Conservation (phyloP, 2,113 vertebrate genomes). For the Vombatus ursinus region DNA sequence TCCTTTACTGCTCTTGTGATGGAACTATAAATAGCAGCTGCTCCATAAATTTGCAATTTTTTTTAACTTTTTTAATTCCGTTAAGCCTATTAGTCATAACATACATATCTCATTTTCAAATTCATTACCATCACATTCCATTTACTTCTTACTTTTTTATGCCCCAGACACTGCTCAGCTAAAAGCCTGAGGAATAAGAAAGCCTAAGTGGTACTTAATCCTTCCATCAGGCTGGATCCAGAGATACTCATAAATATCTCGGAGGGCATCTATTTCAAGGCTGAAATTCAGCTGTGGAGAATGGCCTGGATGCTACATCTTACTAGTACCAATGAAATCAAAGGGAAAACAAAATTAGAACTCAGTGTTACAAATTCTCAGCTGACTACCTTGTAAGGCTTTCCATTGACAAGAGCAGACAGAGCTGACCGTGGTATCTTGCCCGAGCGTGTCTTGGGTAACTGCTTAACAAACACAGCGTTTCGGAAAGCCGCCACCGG, state of each 20-base stretch:
- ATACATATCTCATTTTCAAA: not conserved
- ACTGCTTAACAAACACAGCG: constrained; percentile 88
- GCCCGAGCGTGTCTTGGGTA: constrained; percentile 97
- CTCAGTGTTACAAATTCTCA: not conserved
- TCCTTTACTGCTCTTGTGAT: not conserved
- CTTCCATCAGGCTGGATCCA: not conserved
- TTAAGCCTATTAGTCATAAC: not conserved
- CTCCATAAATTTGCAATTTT: not conserved
- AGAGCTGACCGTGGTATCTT: constrained; percentile 95
- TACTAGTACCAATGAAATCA: not conserved
- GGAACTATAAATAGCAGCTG: not conserved
- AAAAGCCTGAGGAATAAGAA: not conserved
- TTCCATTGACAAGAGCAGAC: constrained; percentile 91
- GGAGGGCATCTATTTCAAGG: not conserved
- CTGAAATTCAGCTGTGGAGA: not conserved
- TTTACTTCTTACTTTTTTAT: not conserved
- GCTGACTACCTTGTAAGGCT: constrained; percentile 89
- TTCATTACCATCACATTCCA: not conserved
- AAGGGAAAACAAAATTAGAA: not conserved
- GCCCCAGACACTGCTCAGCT: not conserved
- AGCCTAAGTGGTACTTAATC: not conserved
- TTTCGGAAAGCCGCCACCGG: constrained; percentile 95
- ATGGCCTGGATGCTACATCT: not conserved
- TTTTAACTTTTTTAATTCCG: not conserved
- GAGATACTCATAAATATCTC: not conserved